Evolutionary conservation across 2,113 vertebrate genomes (phyloP), one percentile per base, ranked within the genome.

Genomic region (Taurulus bubalis): DNA sequence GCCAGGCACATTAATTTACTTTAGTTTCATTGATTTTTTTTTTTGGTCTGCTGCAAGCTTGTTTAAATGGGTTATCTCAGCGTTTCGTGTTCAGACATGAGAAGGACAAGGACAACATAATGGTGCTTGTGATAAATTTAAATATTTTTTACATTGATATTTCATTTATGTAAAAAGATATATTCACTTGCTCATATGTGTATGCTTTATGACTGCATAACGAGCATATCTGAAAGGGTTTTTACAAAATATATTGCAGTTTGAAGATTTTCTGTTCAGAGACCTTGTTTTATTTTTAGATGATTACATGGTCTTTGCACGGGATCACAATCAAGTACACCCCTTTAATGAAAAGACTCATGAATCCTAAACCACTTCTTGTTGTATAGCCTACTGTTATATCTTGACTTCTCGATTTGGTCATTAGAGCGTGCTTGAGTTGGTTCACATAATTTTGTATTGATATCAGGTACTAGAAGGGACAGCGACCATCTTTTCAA

Each of bases 21-120:
- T n/a, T 68, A 68, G 58, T 34, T 47, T 76, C 71, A 32, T 67
- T 65, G 26, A 40, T 45, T 53, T 64, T 79, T 81, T 30, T 65
- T 86, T 80, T 59, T 4, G 55, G 55, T 64, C 32, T n/a, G 15
- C 53, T 47, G 34, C 32, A 75, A 67, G 40, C 70, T 60, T 8
- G 7, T 65, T 28, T 51, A 34, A 78, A 38, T 59, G 66, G 36
- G 11, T 14, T 24, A 28, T 74, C 28, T 38, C 30, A 24, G 22
- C 71, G 38, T 32, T 66, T 7, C 53, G 36, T 26, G 55, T 75
- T 8, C 10, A 47, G 32, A 60, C 67, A 60, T 34, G 11, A 66
- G 4, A 11, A 26, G 3, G 22, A 66, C 6, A 10, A 28, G 3
- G n/a, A 60, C 38, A 59, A 51, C 1, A 2, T 45, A 12, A 51